Base-by-base conservation (phyloP, 35 echinoderm and acorn worm genomes). In the Ptychodera flava region DNA sequence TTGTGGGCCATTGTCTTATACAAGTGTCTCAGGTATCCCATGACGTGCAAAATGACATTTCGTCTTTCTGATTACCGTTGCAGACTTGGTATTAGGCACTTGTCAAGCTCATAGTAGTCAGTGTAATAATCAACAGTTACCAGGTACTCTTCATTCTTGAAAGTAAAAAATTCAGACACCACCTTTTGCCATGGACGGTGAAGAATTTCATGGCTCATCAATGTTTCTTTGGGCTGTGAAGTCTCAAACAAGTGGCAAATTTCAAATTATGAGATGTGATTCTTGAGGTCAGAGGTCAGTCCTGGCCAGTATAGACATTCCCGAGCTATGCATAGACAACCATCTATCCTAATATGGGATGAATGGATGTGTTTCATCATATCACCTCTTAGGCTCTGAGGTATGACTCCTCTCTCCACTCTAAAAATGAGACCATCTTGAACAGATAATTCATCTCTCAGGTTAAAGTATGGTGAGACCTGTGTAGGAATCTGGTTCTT, bases 281-380 rank as follows among this genome's bases (percentile, higher is more conserved):
- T 15, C n/a, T 77, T 77, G 75, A 77, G 15, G n/a, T 77, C 75
- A 10, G 30, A 84, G n/a, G 28, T 91, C 38, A 88, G 91, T 29
- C 77, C 35, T 81, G 86, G 87, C 93, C 86, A 92, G 37, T 86
- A 92, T 34, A 95, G 16, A 80, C 94, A 93, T 79, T 97, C 85
- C 78, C 94, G 34, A 38, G 88, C 91, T 79, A 80, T 84, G 76
- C 88, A 35, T 6, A 97, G 88, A 91, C 88, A 93, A 33, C 84
- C 88, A 80, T 81, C 85, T 33, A 93, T 85, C 32, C 94, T 89
- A 12, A 97, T 34, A 53, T 97, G 91, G 12, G 94, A 91, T 1
- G 76, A 28, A 35, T 97, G 91, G 78, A 90, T 76, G 85, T 38
- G 80, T 81, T 83, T 28, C 37, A 90, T 75, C 91, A 90, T 93